A percentile compares a stretch with the other conserved stretches of the same genome.
Evolutionary conservation across 2,888 invertebrate species (phyloP).

Genomic region (Drosophila nr. perissopoda): DNA sequence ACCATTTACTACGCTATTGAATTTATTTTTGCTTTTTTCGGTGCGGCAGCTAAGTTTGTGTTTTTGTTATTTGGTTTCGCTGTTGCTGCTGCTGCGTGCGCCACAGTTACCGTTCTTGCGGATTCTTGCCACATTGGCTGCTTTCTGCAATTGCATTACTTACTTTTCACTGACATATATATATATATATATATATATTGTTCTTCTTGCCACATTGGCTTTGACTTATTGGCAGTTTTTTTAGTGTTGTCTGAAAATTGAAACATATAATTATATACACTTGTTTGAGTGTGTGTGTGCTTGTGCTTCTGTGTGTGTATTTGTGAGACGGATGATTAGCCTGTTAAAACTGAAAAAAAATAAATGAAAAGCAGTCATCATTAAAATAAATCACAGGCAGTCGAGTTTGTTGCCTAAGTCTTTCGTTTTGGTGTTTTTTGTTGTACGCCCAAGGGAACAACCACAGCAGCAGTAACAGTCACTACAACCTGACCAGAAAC

Average conservation of each 20-base stretch:
- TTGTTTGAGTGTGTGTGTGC: slow-evolving; percentile 2
- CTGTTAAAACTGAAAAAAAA: slow-evolving; percentile 40
- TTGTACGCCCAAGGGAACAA: slow-evolving; percentile 34
- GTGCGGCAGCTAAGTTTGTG: slow-evolving; percentile 46
- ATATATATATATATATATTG: not conserved
- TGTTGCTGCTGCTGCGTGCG: slow-evolving; percentile 58
- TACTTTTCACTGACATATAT: not conserved
- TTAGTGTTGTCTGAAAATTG: slow-evolving; percentile 3
- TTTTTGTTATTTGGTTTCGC: slow-evolving; percentile 12
- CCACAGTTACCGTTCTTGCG: slow-evolving; percentile 70
- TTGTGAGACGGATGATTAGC: slow-evolving; percentile 68
- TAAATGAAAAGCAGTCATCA: slow-evolving; percentile 61
- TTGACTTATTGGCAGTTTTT: slow-evolving; percentile 40
- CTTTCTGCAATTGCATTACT: slow-evolving; percentile 61
- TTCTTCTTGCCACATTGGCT: slow-evolving; percentile 51
- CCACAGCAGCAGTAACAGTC: slow-evolving; percentile 23
- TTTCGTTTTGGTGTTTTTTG: slow-evolving; percentile 64
- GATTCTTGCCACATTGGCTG: slow-evolving; percentile 37
- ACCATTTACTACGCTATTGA: slow-evolving; percentile 79
- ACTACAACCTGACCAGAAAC: slow-evolving; percentile 41
- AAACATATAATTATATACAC: slow-evolving; percentile 45
- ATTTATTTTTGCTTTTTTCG: slow-evolving; percentile 60
- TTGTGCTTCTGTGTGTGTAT: slow-evolving; percentile 13
- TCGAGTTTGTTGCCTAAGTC: slow-evolving; percentile 77
- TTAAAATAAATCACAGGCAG: slow-evolving; percentile 60